Evolutionary conservation across 2,888 invertebrate species (phyloP).

Genomic region (Brachyptera risi): DNA sequence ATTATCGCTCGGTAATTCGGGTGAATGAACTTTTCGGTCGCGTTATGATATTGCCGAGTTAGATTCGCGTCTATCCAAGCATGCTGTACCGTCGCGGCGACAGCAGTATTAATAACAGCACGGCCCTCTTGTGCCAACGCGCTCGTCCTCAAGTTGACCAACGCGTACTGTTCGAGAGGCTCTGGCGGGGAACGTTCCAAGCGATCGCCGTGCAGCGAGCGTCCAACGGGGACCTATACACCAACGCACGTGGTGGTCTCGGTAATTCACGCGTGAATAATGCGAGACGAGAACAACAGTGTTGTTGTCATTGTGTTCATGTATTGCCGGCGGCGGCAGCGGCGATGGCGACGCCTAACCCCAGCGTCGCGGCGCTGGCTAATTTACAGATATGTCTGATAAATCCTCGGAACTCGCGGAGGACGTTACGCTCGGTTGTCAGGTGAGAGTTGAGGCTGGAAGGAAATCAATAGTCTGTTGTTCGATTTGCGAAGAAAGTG

Average conservation of each 20-base stretch:
- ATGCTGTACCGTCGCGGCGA: slow-evolving; percentile 20
- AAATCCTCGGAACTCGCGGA: slow-evolving; percentile 48
- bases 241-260: not conserved
- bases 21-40: not conserved
- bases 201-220: slow-evolving; percentile 33
- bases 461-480: too few relatives aligned
- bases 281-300: slow-evolving; percentile 5
- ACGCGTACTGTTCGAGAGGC: slow-evolving; percentile 63
- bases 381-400: slow-evolving; percentile 34
- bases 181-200: slow-evolving; percentile 64
- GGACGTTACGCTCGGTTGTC: slow-evolving; percentile 61
- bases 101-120: not conserved
- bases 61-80: not conserved
- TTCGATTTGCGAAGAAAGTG: too few relatives aligned
- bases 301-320: slow-evolving; percentile 29
- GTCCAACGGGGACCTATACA: not conserved
- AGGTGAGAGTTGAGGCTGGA: too few relatives aligned
- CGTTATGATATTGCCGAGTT: not conserved
- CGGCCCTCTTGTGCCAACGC: slow-evolving; percentile 13
- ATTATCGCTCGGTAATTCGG: too few relatives aligned
- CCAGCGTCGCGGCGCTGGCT: slow-evolving; percentile 39
- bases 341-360: slow-evolving; percentile 24
- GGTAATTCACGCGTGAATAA: not conserved
- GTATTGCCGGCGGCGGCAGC: slow-evolving; percentile 35
- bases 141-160: slow-evolving; percentile 47